Base-by-base conservation (phyloP, 2,888 invertebrate genomes). In the Campoplex capitator region DNA sequence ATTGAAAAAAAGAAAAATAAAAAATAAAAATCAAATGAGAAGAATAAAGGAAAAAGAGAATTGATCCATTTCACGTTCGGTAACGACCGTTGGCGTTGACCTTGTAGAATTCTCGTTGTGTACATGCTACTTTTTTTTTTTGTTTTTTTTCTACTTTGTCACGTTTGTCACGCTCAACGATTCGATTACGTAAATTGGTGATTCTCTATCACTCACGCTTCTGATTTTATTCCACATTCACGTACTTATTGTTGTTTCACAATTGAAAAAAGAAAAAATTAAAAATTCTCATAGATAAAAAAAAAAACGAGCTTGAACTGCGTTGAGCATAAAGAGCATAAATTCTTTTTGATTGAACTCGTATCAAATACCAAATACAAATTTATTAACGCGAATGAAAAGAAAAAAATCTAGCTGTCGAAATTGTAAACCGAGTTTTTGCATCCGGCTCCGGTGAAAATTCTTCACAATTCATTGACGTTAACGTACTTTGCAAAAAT, bases 31-130 rank as follows among this genome's bases (percentile, higher is more conserved):
- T 23, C 23, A 23, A 23, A 9, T 42, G 9, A 42, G 42, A 42
- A 8, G 42, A 42, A 42, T 42, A 42, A 32, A 56, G 68, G 65
- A 70, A 45, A 45, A 75, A 68, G 58, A 84, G 54, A 76, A 83
- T 75, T 18, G 77, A 84, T 81, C 71, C 75, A 28, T 86, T 85
- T 85, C 54, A 54, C 78, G 78, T 78, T 62, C 73, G 56, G 70
- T 51, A 51, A 62, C 32, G 42, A 56, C 11, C 54, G 32, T 68
- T 58, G 56, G 58, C 67, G 35, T 74, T 58, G 70, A 70, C 75
- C 62, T 74, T 62, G 70, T 45, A 42, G 28, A 51, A 28, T 48
- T 4, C 35, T 78, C 28, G 68, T 58, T 58, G 9, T 58, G 9
- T 42, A 13, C 32, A 28, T 58, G 28, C 28, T 28, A 7, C n/a